phyloP scores from a whole-genome alignment of 2,113 vertebrate species.

The Xiphophorus couchianus region DNA sequence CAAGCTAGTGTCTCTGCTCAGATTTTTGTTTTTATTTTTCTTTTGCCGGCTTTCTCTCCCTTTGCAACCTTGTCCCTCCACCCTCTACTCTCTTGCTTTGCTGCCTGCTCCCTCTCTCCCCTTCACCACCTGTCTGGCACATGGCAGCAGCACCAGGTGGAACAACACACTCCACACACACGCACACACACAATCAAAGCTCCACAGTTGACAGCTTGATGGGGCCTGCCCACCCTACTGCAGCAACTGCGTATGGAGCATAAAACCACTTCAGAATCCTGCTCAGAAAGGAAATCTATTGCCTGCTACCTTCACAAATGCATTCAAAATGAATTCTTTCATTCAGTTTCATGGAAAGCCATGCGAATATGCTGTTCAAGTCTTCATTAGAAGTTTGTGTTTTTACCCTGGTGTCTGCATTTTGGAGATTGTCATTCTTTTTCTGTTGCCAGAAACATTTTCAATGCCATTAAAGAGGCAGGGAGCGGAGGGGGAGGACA shows the following conservation, averaged over 20 bases:
- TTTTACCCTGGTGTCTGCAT: not conserved
- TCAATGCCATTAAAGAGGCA: not conserved
- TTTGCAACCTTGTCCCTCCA: not conserved
- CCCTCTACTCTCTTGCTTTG: conserved; percentile 12
- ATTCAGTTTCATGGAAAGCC: not conserved
- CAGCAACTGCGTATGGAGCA: conserved; percentile 66
- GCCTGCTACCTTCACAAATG: not conserved
- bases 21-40: not conserved
- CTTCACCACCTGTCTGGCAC: conserved; percentile 75
- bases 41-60: not conserved
- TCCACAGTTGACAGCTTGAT: conserved; percentile 67
- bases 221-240: conserved; percentile 33
- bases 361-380: not conserved
- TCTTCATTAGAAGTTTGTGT: not conserved
- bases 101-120: conserved; percentile 26
- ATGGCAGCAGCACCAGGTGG: conserved; percentile 72
- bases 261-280: conserved; percentile 42
- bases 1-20: not conserved
- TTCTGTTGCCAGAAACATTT: not conserved
- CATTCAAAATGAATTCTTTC: not conserved
- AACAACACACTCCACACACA: conserved; percentile 56
- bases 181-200: conserved; percentile 47
- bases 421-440: not conserved
- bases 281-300: conserved; percentile 14
- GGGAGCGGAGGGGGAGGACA: not conserved